Evolutionary conservation across 2,888 invertebrate species (phyloP), one percentile per base, ranked within the genome.

Genomic region (Hirtodrosophila confusa): DNA sequence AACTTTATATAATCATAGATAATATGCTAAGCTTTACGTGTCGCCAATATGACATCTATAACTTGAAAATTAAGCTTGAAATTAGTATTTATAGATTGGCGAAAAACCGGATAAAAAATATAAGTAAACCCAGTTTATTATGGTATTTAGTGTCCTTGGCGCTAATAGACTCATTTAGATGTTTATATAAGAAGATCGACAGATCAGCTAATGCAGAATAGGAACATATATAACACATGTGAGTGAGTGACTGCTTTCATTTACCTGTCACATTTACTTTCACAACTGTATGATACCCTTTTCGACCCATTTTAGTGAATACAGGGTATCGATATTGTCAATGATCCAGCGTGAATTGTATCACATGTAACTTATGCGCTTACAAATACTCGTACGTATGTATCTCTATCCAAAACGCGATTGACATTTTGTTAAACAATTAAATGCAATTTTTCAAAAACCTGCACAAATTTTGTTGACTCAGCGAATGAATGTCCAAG

Each of bases 391-490:
- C 17, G 17, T 17, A 17, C 17, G 17, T 17, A 17, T 17, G 17
- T 17, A 64, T 45, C 53, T 67, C 41, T 41, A 68, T 65, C 29
- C 66, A 76, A 67, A 85, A 78, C 66, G 68, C 65, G 83, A 62
- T 75, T 69, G 69, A 48, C 87, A 82, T 87, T 87, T 86, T 79
- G 86, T 74, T 79, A 40, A 86, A 83, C 80, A 83, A 87, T 87
- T 86, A 88, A 83, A 83, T 86, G 88, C 83, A 86, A 70, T 87
- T 85, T 87, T 61, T 50, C 37, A 71, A 48, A 53, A 73, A 78
- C 50, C 41, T 55, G 73, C 57, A 72, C 53, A 72, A 40, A 47
- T 70, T 73, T 64, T 24, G 86, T 86, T 83, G 83, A 83, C 75
- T 83, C 83, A 83, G 86, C 82, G 45, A 53, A 55, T 54, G 69